A percentile compares a stretch with the other conserved stretches of the same genome.
These are phyloP conservation scores for Scaptomyza hsui DNA, from an alignment of 1,140 invertebrate species.

Conservation along the genomic window DNA sequence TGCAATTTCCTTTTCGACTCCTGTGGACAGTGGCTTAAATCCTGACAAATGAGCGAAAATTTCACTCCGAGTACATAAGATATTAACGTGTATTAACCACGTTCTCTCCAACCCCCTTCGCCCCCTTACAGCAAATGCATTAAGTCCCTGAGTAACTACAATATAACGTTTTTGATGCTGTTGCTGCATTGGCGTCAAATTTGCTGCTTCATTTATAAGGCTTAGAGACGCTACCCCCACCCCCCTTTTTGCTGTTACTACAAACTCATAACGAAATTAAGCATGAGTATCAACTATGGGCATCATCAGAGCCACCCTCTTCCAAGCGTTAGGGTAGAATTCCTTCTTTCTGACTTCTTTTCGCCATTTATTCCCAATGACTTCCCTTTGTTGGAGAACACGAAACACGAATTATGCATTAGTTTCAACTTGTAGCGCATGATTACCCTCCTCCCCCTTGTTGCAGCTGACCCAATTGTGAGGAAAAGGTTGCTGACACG, in stretches of 20 bases:
- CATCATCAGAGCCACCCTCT: conserved; percentile 22
- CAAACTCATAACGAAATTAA: conserved; percentile 78
- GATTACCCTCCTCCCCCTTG: conserved; percentile 41
- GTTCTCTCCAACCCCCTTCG: background rate
- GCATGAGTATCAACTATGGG: conserved; percentile 4
- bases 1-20: conserved; percentile 57
- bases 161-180: conserved; percentile 23
- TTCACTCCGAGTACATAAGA: conserved; percentile 52
- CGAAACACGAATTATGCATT: conserved; percentile 74
- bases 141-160: conserved; percentile 57
- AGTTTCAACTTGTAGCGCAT: conserved; percentile 65
- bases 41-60: conserved; percentile 78
- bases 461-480: conserved; percentile 38
- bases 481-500: conserved; percentile 7
- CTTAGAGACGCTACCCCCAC: conserved; percentile 56
- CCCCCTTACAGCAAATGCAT: conserved; percentile 51
- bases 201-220: conserved; percentile 82
- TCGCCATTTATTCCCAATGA: conserved; percentile 30
- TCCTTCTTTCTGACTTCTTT: conserved; percentile 42
- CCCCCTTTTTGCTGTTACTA: conserved; percentile 30
- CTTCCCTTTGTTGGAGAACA: conserved; percentile 18
- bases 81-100: conserved; percentile 73
- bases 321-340: conserved; percentile 33
- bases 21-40: conserved; percentile 46
- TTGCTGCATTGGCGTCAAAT: conserved; percentile 70